Evolutionary conservation across 92 coral and sea anemone genomes (phyloP).

Genomic region (Plumapathes pennacea): DNA sequence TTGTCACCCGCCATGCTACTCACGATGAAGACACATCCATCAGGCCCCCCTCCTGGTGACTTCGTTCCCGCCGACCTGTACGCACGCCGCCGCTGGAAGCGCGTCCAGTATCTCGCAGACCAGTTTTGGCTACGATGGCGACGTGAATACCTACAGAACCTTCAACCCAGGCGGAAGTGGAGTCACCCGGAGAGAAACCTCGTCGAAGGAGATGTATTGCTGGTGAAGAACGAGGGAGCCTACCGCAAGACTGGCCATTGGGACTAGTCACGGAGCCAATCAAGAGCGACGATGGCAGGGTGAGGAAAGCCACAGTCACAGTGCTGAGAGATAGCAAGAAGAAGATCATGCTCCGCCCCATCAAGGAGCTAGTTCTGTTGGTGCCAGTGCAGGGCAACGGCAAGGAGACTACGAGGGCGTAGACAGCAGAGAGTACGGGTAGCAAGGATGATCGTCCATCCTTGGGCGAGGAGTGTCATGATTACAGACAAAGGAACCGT

Average conservation of each 20-base stretch:
- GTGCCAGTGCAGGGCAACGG: no score
- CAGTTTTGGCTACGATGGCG: conserved; percentile 25
- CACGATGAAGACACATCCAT: no score
- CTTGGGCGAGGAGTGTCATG: no score
- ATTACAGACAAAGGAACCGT: no score
- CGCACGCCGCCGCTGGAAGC: conserved; percentile 23
- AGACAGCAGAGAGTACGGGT: no score
- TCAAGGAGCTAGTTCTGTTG: conserved; percentile 30
- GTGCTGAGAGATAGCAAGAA: conserved; percentile 15
- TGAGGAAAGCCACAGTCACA: conserved; percentile 22
- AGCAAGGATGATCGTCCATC: no score
- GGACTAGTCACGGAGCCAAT: conserved; percentile 29
- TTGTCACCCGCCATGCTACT: no score
- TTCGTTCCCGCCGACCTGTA: no score
- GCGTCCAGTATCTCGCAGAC: conserved; percentile 10
- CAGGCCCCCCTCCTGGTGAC: no score
- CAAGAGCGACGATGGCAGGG: conserved; percentile 23
- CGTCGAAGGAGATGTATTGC: conserved; percentile 21
- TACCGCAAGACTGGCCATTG: conserved; percentile 33
- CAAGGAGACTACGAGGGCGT: no score
- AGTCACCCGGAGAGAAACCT: conserved; percentile 24
- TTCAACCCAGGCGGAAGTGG: conserved; percentile 18
- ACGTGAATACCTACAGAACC: conserved; percentile 22
- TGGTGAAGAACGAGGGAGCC: conserved; percentile 13
- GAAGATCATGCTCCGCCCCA: conserved; percentile 25